Conservation (phyloP, 2,888 invertebrate species). For the Nomada goodeniana region DNA sequence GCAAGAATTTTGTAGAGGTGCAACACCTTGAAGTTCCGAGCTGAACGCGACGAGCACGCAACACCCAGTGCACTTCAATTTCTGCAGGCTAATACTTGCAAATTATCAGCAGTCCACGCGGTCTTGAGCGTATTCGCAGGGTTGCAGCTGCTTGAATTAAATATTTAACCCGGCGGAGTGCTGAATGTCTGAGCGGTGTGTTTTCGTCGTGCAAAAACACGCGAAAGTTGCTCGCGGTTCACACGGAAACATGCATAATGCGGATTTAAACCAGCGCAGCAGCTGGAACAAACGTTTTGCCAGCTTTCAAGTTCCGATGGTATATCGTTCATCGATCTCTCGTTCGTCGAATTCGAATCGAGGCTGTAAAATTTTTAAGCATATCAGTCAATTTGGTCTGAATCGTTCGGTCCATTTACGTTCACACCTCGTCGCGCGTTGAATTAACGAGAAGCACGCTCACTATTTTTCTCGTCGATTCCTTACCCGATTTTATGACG, state of each 20-base stretch:
- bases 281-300: neutral
- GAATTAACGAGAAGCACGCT: too few species aligned
- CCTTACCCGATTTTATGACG: too few species aligned
- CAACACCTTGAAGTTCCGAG: neutral
- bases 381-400: slow-evolving; percentile 36
- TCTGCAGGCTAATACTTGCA: slow-evolving; percentile 30
- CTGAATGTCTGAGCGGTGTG: slow-evolving; percentile 61
- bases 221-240: slow-evolving; percentile 7
- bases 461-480: too few species aligned
- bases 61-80: slow-evolving; percentile 15
- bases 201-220: slow-evolving; percentile 42
- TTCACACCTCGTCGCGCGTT: too few species aligned
- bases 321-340: slow-evolving; percentile 15
- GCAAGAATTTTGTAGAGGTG: slow-evolving; percentile 9
- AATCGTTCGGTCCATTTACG: slow-evolving; percentile 37
- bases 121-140: slow-evolving; percentile 12
- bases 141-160: slow-evolving; percentile 52
- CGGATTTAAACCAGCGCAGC: slow-evolving; percentile 18
- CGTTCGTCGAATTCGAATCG: slow-evolving; percentile 18
- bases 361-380: slow-evolving; percentile 18
- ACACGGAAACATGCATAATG: slow-evolving; percentile 16
- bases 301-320: neutral
- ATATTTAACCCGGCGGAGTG: slow-evolving; percentile 61
- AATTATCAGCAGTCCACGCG: slow-evolving; percentile 39
- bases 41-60: neutral